phyloP scores from a whole-genome alignment of 2,797 vertebrate genomes.

The Psittacula derbiana region DNA sequence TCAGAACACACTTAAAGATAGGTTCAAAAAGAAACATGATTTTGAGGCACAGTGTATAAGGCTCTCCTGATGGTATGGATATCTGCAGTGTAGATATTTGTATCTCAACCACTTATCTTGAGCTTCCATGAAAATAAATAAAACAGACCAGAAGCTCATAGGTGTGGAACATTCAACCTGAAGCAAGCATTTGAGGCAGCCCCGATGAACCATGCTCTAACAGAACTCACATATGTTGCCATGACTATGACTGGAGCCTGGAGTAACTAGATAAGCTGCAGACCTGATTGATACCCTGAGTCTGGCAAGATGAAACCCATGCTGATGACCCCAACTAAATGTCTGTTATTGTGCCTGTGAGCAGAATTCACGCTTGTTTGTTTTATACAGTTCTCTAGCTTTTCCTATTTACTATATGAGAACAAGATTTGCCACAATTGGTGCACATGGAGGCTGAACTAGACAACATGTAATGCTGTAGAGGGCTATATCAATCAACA shows the following conservation, averaged over 20 bases:
- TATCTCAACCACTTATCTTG: neutral
- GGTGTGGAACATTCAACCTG: neutral
- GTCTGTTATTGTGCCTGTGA: neutral
- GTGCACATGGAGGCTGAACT: neutral
- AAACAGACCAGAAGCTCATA: neutral
- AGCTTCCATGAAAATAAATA: neutral
- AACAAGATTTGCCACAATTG: neutral
- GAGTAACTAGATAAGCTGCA: neutral
- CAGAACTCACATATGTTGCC: neutral
- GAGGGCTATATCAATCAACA: accelerated
- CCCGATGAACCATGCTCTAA: neutral
- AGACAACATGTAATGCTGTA: accelerated
- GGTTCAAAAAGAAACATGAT: neutral
- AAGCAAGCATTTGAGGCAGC: neutral
- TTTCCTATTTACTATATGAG: accelerated
- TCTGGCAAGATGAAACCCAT: neutral
- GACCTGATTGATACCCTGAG: too few species aligned
- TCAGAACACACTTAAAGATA: neutral
- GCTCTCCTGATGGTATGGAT: neutral
- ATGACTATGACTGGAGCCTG: neutral
- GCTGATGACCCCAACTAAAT: neutral
- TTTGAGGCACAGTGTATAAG: accelerated
- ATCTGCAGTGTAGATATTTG: neutral
- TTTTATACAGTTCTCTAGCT: neutral
- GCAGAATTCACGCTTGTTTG: neutral